Evolutionary conservation across 2,113 vertebrate genomes (phyloP), one percentile per base, ranked within the genome.

Genomic region (Nicator chloris): DNA sequence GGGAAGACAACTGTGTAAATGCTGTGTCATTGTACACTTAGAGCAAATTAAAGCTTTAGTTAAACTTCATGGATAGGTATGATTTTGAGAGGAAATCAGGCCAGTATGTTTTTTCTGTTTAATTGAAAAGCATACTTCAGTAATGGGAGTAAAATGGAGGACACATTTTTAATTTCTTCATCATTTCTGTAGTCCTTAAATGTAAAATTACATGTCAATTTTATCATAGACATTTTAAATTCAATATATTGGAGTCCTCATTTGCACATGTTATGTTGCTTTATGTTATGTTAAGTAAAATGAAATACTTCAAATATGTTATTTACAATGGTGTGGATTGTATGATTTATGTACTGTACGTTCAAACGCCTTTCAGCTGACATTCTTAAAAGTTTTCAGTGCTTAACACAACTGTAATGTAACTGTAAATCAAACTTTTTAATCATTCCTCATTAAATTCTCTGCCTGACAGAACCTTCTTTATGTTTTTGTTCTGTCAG

Each of bases 391-490:
- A 96, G 86, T 97, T 97, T 98, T 96, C 95, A 97, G 78, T 97
- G 96, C 96, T 98, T 98, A 98, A 96, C 91, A 93, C 86, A 92
- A 57, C 12, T 97, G 88, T 97, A 97, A 97, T 96, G 96, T 98
- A 97, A 97, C 64, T 97, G 75, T 97, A 97, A 97, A 97, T 97
- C 97, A 96, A 94, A 75, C 92, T 97, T 94, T 97, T 97, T 96
- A 97, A 97, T 97, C 97, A 98, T 98, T 98, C 97, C 97, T 95
- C 83, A 94, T 95, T 98, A 96, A 96, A 97, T 96, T 97, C 93
- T 92, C 95, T 90, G 88, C 90, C 96, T 93, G 82, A 93, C 91
- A 96, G 96, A 97, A 93, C 95, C 88, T 89, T 92, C 95, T 95
- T 97, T 97, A 93, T 95, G 97, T 94, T 97, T 96, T 95, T 96